Evolutionary conservation across 2,113 vertebrate species (phyloP), one percentile per base, ranked within the genome.

Genomic region (Plecotus auritus): DNA sequence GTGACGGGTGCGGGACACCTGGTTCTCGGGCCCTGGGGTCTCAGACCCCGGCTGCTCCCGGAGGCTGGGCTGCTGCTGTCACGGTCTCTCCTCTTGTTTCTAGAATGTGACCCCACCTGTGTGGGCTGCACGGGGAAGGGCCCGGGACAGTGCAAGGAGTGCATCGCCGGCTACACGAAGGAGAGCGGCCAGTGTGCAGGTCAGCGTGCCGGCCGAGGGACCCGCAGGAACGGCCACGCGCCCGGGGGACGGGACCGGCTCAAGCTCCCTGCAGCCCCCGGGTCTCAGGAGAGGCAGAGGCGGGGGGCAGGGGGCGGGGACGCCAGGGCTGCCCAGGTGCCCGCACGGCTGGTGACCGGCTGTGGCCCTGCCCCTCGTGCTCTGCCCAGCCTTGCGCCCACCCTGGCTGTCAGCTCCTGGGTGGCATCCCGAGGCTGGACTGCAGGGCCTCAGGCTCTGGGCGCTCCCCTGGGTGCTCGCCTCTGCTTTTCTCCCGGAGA

Each of bases 31-130:
- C 2, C 3, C 76, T 14, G n/a, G 1, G 22, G 77, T 4, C 16
- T 30, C 78, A 26, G 22, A 17, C 16, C 86, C 86, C 2, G 1
- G 17, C 0, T 9, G 40, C 32, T 13, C 32, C 9, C 0, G 73
- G 73, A 2, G 1, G 40, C 4, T 1, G 1, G 30, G 49, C 32
- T 1, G 59, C 47, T 2, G 11, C 28, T 5, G 5, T 11, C n/a
- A 9, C 0, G 0, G 4, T 4, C 59, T 78, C 6, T 13, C 9
- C 18, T 73, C 32, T 37, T 2, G 40, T 90, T 51, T 70, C 85
- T 90, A 99, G 99, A 97, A 4, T 99, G 99, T 95, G 99, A 99
- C 91, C 61, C 91, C 40, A 98, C 98, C 42, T 99, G 99, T 49
- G 30, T 97, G 1, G 98, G 98, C 61, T 99, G 99, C 98, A 99